Evolutionary conservation across 1,140 invertebrate species (phyloP), one percentile per base, ranked within the genome.

Genomic region (Zaprionus gabonicus): DNA sequence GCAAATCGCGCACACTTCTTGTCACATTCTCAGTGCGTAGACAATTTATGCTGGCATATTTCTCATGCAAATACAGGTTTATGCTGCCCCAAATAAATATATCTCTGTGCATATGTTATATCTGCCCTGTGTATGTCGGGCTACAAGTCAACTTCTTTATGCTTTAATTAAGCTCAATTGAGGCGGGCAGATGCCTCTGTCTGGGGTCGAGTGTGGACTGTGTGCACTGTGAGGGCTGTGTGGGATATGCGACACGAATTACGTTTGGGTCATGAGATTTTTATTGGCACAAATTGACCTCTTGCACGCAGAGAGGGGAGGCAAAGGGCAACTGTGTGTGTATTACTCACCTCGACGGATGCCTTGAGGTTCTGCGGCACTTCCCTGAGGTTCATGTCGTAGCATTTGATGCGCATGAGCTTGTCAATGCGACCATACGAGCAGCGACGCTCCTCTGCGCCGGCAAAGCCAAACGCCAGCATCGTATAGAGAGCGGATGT

Each of bases 381-480:
- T 66, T 93, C 93, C 41, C 84, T 91, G n/a, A 95, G 91, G 70
- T 94, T 91, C 57, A 95, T 91, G 2, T 93, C 92, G 6, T 91
- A 93, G 79, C 94, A 95, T 20, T 94, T 92, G 1, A 94, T 94
- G 0, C 94, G 94, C 66, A 94, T 93, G 91, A 94, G 93, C 44
- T 93, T 93, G 67, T 93, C 94, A 1, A 94, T 94, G 34, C 93
- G 91, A 3, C 93, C 93, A 71, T 94, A 94, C 31, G 91, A 93
- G 76, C 94, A 95, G 71, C 88, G 81, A 17, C 81, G 77, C 0
- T 12, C 36, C 7, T 91, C 91, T 9, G 90, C 81, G 15, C 23
- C 44, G 27, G 77, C 28, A 53, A 79, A 82, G 27, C 80, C 91
- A 15, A 79, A 80, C 36, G 90, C 78, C 46, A 85, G 64, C 81